phyloP scores from a whole-genome alignment of 1,140 invertebrate species.

The Drosophila rhopaloa region DNA sequence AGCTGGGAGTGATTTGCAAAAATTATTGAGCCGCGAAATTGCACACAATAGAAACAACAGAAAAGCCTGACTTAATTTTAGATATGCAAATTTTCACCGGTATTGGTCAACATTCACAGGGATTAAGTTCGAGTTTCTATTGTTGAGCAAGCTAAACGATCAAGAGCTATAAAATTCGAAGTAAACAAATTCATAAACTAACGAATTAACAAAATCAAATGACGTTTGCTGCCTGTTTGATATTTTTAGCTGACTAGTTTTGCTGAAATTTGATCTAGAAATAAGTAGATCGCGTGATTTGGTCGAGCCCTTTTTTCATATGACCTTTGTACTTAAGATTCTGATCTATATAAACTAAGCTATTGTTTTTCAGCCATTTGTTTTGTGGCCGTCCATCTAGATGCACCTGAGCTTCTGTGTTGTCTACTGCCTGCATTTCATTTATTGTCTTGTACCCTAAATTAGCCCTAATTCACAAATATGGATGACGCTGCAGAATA shows the following conservation, averaged over 20 bases:
- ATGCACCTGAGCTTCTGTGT: conserved; percentile 41
- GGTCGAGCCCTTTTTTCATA: background rate
- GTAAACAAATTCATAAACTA: conserved; percentile 30
- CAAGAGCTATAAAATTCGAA: background rate
- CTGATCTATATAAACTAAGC: conserved; percentile 1
- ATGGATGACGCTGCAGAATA: conserved; percentile 66
- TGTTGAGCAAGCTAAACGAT: background rate
- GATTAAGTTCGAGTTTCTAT: conserved; percentile 9
- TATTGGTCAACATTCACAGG: background rate
- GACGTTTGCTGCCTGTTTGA: background rate
- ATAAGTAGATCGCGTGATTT: background rate
- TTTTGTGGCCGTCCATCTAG: background rate
- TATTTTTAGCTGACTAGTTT: conserved; percentile 3
- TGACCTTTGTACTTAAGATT: background rate
- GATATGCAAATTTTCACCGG: conserved; percentile 8
- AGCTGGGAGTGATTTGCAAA: background rate
- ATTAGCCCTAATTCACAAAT: conserved; percentile 14
- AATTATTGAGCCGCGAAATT: background rate
- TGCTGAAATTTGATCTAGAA: background rate
- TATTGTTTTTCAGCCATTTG: conserved; percentile 7
- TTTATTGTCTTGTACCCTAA: conserved; percentile 15
- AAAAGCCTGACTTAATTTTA: background rate
- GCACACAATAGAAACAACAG: background rate
- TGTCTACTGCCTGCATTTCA: conserved; percentile 30
- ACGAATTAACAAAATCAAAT: background rate